phyloP scores from a whole-genome alignment of 2,113 vertebrate genomes.

The Thinocorus orbignyianus region DNA sequence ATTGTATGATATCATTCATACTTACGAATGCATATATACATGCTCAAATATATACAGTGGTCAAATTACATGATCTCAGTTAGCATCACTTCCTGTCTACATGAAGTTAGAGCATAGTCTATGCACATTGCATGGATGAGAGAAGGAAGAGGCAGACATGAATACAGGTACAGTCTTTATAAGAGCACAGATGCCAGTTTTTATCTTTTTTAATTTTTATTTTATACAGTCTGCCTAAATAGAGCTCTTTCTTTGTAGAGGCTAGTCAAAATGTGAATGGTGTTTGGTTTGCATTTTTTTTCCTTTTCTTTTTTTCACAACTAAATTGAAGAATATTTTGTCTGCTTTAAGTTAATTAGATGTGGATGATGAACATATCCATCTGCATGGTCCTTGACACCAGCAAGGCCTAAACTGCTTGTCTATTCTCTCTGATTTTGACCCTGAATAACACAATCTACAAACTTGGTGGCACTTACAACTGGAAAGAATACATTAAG shows the following conservation, averaged over 20 bases:
- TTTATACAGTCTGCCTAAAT: background rate
- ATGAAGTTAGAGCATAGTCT: background rate
- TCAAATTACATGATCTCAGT: background rate
- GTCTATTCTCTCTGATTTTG: background rate
- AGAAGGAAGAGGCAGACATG: background rate
- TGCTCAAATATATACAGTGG: background rate
- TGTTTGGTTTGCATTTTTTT: background rate
- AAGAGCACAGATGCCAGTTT: background rate
- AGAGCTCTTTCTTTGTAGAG: background rate
- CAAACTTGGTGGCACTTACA: background rate
- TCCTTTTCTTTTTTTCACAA: background rate
- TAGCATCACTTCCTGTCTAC: background rate
- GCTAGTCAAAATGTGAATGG: background rate
- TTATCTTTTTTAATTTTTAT: background rate
- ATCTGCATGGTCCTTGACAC: background rate
- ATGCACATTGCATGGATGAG: accelerated
- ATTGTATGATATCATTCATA: background rate
- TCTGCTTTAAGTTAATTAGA: background rate
- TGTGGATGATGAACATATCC: background rate
- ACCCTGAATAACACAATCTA: background rate
- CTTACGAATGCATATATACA: background rate
- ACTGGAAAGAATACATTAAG: background rate
- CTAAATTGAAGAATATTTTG: background rate
- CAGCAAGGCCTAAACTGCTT: background rate
- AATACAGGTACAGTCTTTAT: accelerated